Conservation (phyloP, 37 sponge, comb jelly and placozoan species). For the Haliclona indistincta region DNA sequence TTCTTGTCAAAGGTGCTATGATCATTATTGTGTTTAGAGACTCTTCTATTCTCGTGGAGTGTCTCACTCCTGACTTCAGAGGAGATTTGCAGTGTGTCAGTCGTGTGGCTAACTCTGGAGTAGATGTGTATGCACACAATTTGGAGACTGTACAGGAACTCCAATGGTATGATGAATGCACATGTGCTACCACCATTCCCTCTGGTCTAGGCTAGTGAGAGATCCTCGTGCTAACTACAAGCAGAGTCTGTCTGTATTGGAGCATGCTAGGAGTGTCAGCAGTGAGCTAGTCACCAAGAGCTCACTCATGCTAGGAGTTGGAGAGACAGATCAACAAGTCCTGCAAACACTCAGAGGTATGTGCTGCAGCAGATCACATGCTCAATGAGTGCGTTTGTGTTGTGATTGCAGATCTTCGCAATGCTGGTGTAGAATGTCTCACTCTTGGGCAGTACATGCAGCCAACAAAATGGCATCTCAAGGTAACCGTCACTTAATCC, state of each 20-base stretch:
- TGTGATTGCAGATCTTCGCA: conserved; percentile 67
- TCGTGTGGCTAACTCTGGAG: conserved; percentile 77
- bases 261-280: conserved; percentile 74
- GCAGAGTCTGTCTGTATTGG: conserved; percentile 90
- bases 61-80: conserved; percentile 94
- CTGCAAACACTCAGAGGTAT: conserved; percentile 78
- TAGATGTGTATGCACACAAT: conserved; percentile 99
- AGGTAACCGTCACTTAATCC: conserved; percentile 45
- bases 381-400: neutral
- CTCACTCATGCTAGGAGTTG: conserved; percentile 98
- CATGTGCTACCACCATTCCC: conserved; percentile 8
- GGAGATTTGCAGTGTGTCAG: conserved; percentile 77
- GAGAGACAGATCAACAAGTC: conserved; percentile 93
- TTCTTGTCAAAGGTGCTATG: neutral
- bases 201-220: conserved; percentile 77
- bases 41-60: conserved; percentile 85
- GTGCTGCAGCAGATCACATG: neutral
- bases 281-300: conserved; percentile 92
- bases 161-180: conserved; percentile 67
- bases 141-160: conserved; percentile 93
- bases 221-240: conserved; percentile 96
- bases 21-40: conserved; percentile 25
- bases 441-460: conserved; percentile 99
- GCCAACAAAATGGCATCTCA: conserved; percentile 93
- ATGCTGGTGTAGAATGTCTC: conserved; percentile 91